Evolutionary conservation across 2,888 invertebrate genomes (phyloP).

Genomic region (Germaria angustata): DNA sequence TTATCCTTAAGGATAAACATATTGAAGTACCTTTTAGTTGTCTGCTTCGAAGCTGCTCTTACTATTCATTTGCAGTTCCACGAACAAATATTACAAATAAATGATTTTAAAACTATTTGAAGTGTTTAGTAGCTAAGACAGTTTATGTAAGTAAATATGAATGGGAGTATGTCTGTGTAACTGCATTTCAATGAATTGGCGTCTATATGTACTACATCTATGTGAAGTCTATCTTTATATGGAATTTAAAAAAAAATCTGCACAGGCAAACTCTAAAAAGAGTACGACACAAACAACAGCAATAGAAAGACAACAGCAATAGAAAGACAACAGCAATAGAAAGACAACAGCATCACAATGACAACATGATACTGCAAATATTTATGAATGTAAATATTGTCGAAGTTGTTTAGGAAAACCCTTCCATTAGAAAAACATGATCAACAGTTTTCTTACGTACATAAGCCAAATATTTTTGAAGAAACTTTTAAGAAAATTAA

Average conservation of each 20-base stretch:
- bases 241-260: neutral
- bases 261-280: conserved; percentile 18
- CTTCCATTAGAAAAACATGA: neutral
- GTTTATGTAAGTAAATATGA: conserved; percentile 15
- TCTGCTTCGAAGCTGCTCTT: neutral
- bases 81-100: conserved; percentile 44
- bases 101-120: conserved; percentile 46
- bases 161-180: neutral
- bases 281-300: conserved; percentile 1
- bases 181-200: neutral
- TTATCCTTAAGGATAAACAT: neutral
- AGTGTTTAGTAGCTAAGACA: conserved; percentile 50
- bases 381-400: neutral
- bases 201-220: neutral
- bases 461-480: too few species aligned
- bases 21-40: too few species aligned
- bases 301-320: neutral
- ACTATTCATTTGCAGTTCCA: neutral
- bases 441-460: too few species aligned
- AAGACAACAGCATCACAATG: conserved; percentile 8
- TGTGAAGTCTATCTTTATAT: conserved; percentile 6
- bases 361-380: neutral
- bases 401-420: neutral
- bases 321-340: neutral
- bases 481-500: too few species aligned